Percentiles rank a stretch among this genome's conserved stretches.
These are phyloP conservation scores for Diplosoma virens DNA, from an alignment of 23 tunicate species.

Conservation along the genomic window DNA sequence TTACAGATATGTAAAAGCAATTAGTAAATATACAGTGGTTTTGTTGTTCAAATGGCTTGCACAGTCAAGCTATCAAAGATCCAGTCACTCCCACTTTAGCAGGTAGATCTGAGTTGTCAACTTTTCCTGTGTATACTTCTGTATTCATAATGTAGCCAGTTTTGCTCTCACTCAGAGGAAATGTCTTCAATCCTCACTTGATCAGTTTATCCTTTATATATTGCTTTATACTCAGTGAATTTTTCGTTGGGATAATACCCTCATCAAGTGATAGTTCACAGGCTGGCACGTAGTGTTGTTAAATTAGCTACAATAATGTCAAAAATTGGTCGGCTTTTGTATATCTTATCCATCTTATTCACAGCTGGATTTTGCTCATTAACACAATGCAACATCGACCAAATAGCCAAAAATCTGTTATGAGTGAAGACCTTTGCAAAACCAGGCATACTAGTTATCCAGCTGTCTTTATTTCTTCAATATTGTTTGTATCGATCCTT, in stretches of 20 bases:
- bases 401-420: too few species aligned
- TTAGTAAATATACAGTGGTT: too few species aligned
- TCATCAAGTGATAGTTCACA: background rate
- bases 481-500: too few species aligned
- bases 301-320: background rate
- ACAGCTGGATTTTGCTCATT: conserved; percentile 5
- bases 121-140: background rate
- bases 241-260: conserved; percentile 1
- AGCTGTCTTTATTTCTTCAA: too few species aligned
- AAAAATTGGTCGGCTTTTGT: background rate
- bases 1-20: too few species aligned
- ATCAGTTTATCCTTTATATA: background rate
- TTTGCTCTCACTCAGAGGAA: background rate
- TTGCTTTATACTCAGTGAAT: background rate
- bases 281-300: background rate
- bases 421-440: too few species aligned
- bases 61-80: too few species aligned
- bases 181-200: background rate
- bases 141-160: background rate
- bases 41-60: too few species aligned
- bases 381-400: too few species aligned
- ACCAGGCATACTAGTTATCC: too few species aligned
- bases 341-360: conserved; percentile 12
- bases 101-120: too few species aligned
- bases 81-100: too few species aligned